These are phyloP conservation scores for Sycophaga agraensis DNA, from an alignment of 1,140 invertebrate genomes.

Conservation along the genomic window DNA sequence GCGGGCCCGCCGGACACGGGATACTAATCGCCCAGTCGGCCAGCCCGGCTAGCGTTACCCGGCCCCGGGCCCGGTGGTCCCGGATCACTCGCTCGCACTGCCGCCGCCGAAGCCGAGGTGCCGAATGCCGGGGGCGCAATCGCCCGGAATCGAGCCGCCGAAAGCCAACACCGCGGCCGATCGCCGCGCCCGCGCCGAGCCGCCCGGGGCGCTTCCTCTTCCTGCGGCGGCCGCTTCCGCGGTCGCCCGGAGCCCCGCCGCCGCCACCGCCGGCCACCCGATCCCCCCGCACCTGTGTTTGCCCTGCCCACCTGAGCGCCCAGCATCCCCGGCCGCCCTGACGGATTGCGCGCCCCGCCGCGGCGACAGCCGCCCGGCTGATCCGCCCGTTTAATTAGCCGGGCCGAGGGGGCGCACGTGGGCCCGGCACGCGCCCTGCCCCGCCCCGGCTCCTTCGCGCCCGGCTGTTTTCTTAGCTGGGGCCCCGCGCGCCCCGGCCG, in stretches of 20 bases:
- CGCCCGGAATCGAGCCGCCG: constrained; percentile 33
- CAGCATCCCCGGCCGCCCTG: too few relatives aligned
- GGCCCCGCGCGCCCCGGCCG: too few relatives aligned
- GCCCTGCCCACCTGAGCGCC: too few relatives aligned
- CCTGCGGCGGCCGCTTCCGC: background rate
- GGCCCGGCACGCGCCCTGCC: background rate
- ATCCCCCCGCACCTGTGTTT: too few relatives aligned
- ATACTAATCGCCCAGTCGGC: constrained; percentile 54
- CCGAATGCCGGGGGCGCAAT: constrained; percentile 36
- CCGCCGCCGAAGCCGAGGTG: constrained; percentile 43
- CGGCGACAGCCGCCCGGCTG: background rate
- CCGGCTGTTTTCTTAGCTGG: constrained; percentile 47
- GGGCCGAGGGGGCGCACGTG: background rate
- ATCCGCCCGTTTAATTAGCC: background rate
- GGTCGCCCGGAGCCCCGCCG: background rate
- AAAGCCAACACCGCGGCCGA: constrained; percentile 32
- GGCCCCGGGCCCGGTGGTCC: constrained; percentile 30
- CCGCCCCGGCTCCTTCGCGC: background rate
- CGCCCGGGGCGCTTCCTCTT: background rate
- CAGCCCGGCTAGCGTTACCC: constrained; percentile 40
- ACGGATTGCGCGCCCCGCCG: too few relatives aligned
- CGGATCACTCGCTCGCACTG: constrained; percentile 56
- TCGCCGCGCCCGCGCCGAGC: background rate
- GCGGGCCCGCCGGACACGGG: constrained; percentile 42
- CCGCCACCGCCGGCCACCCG: constrained; percentile 14